Evolutionary conservation across 2,797 vertebrate species (phyloP).

Genomic region (Anguilla pacifica): DNA sequence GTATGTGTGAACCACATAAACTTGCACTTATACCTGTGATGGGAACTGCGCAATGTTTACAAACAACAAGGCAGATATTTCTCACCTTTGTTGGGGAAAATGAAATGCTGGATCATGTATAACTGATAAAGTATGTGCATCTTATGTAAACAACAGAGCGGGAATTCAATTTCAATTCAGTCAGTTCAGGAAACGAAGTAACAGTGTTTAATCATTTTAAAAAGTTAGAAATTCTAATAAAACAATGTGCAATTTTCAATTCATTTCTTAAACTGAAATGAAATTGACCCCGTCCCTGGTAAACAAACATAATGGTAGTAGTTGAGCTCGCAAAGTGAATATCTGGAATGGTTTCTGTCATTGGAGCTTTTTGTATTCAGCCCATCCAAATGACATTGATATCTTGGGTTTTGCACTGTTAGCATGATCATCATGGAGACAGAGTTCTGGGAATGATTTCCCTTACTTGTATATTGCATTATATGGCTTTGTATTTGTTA

Average conservation of each 20-base stretch:
- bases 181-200: too few species aligned
- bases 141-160: constrained; percentile 3
- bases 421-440: background rate
- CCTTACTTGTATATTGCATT: background rate
- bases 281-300: background rate
- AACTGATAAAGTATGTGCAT: background rate
- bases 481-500: background rate
- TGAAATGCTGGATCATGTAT: background rate
- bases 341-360: background rate
- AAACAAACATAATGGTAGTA: constrained; percentile 11
- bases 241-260: too few species aligned
- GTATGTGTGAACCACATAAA: background rate
- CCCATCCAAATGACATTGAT: background rate
- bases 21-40: background rate
- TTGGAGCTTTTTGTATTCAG: background rate
- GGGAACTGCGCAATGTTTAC: background rate
- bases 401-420: background rate
- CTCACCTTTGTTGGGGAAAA: background rate
- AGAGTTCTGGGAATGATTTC: background rate
- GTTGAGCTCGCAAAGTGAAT: background rate
- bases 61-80: background rate
- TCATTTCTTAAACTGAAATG: background rate
- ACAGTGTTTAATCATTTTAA: too few species aligned
- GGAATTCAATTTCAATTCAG: background rate
- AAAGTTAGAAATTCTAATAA: too few species aligned